Evolutionary conservation across 2,797 vertebrate species (phyloP), one percentile per base, ranked within the genome.

Genomic region (Chiroxiphia lanceolata): DNA sequence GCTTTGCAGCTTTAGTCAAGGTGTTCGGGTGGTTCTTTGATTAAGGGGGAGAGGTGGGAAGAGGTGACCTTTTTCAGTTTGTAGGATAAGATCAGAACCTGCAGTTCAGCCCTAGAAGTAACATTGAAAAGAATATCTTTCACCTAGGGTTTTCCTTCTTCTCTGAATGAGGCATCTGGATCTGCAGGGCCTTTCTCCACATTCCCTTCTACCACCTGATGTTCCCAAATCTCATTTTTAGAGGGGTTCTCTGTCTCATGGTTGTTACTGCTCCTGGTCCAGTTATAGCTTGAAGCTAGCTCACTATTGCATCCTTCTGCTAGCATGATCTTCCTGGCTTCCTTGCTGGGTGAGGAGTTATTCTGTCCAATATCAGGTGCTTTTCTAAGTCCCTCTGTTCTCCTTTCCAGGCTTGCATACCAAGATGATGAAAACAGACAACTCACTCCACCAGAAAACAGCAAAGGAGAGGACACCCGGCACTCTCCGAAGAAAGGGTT

Each of bases 361-460:
- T 69, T 57, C 53, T 83, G 53, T 29, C 38, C 42, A 21, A 0
- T 7, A 36, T 19, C 63, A 60, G 10, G 33, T 77, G 42, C 48
- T 90, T 83, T 91, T 74, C 64, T 76, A 76, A 81, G 79, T 27
- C 34, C 10, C 16, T 83, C 81, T 88, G 13, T 87, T 96, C 93
- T 98, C 71, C 84, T 67, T 95, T 97, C 61, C 95, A 99, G 99
- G 98, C 98, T 99, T 51, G 98, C 98, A 82, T 99, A 98, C 97
- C 98, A 98, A 53, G 99, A 99, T 82, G 99, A 99, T 57, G 98
- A 99, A 95, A 98, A 98, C 95, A 99, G 98, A 97, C 99, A 99
- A 96, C 91, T 99, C 87, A 98, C 99, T 87, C 98, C 98, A 42
- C 98, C 99, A 93, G 98, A 98, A 95, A 95, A 98, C 97, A 94